Percentiles rank a stretch among this genome's conserved stretches.
phyloP scores from a whole-genome alignment of 2,888 invertebrate species.

The Dasypogon diadema region DNA sequence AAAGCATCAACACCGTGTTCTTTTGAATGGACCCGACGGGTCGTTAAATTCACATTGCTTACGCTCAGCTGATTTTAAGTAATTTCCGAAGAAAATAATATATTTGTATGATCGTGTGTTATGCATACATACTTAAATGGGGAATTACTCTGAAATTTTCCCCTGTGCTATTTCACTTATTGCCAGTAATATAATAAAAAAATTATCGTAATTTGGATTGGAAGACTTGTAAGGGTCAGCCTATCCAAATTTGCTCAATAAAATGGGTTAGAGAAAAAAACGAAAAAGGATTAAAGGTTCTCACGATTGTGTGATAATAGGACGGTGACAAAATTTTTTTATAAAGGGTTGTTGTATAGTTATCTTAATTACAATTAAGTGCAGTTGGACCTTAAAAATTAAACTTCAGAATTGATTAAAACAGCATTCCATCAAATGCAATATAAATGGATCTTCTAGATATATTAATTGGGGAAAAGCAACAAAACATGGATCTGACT shows the following conservation, averaged over 20 bases:
- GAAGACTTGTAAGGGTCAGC: background rate
- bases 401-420: too few species aligned
- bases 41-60: conserved; percentile 49
- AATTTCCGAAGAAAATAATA: conserved; percentile 39
- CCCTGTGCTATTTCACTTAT: background rate
- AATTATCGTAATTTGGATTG: background rate
- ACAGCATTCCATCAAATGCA: too few species aligned
- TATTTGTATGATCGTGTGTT: conserved; percentile 10
- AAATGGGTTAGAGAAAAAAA: too few species aligned
- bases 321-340: too few species aligned
- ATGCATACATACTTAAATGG: background rate
- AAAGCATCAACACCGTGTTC: conserved; percentile 34
- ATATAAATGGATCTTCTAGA: too few species aligned
- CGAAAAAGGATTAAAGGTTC: background rate
- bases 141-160: background rate
- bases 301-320: too few species aligned
- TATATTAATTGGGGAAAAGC: too few species aligned
- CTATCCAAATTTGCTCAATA: background rate
- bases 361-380: too few species aligned
- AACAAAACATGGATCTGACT: too few species aligned
- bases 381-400: too few species aligned
- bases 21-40: conserved; percentile 44
- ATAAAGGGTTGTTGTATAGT: too few species aligned
- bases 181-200: background rate
- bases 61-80: conserved; percentile 47